These are phyloP conservation scores for Chlorocebus sabaeus DNA, from an alignment of 2,113 vertebrate genomes.

Conservation along the genomic window DNA sequence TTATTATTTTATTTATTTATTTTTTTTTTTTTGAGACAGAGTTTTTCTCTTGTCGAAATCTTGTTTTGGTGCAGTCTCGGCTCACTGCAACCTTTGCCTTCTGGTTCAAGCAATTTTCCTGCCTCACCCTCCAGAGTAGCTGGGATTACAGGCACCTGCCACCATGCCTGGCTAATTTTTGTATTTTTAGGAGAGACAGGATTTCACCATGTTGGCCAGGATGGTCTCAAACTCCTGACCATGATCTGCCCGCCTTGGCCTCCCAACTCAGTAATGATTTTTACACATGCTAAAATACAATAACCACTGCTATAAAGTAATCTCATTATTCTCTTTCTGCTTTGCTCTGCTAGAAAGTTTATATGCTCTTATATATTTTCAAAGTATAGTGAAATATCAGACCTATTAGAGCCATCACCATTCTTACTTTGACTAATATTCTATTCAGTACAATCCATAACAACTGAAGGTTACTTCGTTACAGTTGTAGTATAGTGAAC, in stretches of 20 bases:
- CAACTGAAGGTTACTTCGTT: not conserved
- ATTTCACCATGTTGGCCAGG: too few relatives aligned
- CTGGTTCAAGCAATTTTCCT: too few relatives aligned
- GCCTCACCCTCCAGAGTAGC: too few relatives aligned
- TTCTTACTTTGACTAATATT: conserved; percentile 1
- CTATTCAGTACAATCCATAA: not conserved
- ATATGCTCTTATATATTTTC: not conserved
- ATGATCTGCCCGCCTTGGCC: too few relatives aligned
- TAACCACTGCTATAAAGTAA: not conserved
- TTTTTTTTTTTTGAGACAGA: too few relatives aligned
- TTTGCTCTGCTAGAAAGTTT: conserved; percentile 38
- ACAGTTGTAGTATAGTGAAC: not conserved
- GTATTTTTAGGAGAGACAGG: too few relatives aligned
- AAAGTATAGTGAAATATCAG: not conserved
- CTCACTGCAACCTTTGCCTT: too few relatives aligned
- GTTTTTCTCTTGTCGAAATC: too few relatives aligned
- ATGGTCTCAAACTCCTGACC: too few relatives aligned
- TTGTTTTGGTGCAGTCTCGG: too few relatives aligned
- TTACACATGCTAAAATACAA: conserved; percentile 39
- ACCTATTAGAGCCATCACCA: not conserved
- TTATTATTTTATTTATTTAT: not conserved
- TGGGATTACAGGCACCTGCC: too few relatives aligned
- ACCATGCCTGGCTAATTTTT: too few relatives aligned
- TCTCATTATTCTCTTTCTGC: not conserved
- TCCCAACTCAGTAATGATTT: not conserved